phyloP scores from a whole-genome alignment of 2,797 vertebrate genomes.

The Sebastes dallii region DNA sequence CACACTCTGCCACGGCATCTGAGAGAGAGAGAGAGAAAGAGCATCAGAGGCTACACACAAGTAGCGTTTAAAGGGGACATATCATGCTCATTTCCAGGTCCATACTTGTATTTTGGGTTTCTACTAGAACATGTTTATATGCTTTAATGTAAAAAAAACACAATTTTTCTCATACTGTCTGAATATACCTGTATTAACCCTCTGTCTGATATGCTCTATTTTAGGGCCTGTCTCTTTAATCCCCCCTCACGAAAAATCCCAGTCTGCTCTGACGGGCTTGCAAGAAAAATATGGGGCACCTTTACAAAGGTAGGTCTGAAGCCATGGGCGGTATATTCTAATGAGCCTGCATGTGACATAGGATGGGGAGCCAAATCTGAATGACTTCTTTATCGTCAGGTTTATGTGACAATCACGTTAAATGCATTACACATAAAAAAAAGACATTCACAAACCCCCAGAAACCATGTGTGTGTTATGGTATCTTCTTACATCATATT shows the following conservation, averaged over 20 bases:
- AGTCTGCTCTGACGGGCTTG: no score
- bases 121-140: background rate
- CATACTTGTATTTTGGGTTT: background rate
- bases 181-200: no score
- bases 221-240: no score
- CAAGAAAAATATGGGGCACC: background rate
- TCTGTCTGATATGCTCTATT: no score
- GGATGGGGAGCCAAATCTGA: no score
- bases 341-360: no score
- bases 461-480: background rate
- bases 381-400: background rate
- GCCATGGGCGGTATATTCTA: no score
- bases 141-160: background rate
- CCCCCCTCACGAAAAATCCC: no score
- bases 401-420: background rate
- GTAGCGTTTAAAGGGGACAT: background rate
- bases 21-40: background rate
- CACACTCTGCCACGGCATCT: slow-evolving; percentile 99
- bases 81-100: background rate
- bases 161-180: no score
- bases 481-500: background rate
- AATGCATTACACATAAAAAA: background rate
- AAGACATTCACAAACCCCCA: background rate
- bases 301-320: no score
- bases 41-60: background rate